Base-by-base conservation (phyloP, 2,888 invertebrate genomes). In the Chloroclysta siterata region DNA sequence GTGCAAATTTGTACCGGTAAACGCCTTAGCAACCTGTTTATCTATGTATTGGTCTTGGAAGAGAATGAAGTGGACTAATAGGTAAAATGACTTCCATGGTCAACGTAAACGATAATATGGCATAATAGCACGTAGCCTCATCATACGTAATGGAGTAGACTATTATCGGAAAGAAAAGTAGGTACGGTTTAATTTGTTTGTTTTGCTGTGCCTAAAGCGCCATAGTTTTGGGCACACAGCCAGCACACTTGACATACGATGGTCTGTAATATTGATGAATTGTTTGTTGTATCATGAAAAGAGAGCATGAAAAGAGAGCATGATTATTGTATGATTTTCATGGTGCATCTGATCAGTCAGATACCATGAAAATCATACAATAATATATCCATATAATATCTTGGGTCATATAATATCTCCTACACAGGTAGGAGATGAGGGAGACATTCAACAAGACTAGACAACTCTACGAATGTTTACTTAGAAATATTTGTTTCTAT, bases 211-310 rank as follows among this genome's bases (percentile, higher is more conserved):
- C 44, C 41, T 53, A 53, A 22, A 39, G n/a, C 53, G 33, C 41
- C 29, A 42, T 60, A 29, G 53, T 15, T 54, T 53, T 60, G 48
- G 60, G 60, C 60, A 42, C n/a, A 42, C 15, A 33, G 60, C 60
- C 60, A 60, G 13, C 28, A 44, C 5, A 10, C 42, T 48, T 33
- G 51, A 39, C 39, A 8, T n/a, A n/a, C n/a, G n/a, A n/a, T n/a
- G n/a, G n/a, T n/a, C n/a, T n/a, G n/a, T n/a, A n/a, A n/a, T n/a
- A n/a, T n/a, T n/a, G n/a, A 39, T 44, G 15, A 44, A 44, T 44
- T 44, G 44, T 44, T 44, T 44, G 36, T 36, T 36, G 36, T 8
- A 8, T 8, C 36, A 10, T 36, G 36, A 7, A 36, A 8, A 8
- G 0, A 36, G 36, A 36, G n/a, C n/a, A n/a, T n/a, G n/a, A 0